phyloP scores from a whole-genome alignment of 2,113 vertebrate genomes.

The Pristiophorus japonicus region DNA sequence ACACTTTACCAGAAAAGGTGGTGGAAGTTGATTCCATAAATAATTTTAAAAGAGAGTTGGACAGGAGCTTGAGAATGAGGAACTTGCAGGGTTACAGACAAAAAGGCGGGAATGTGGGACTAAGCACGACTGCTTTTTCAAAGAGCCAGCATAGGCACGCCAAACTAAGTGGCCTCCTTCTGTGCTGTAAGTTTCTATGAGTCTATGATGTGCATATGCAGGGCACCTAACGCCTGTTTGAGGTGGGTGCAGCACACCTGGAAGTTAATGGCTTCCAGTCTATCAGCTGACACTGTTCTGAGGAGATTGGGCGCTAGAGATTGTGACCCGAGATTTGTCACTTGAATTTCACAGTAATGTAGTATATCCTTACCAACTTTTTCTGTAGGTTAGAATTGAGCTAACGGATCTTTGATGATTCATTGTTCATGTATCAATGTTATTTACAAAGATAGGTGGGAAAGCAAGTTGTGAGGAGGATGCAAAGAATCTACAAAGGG shows the following conservation, averaged over 20 bases:
- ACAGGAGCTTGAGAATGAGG: no score
- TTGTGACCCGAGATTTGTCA: neutral
- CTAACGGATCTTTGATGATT: neutral
- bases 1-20: no score
- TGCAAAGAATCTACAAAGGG: no score
- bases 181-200: neutral
- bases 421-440: neutral
- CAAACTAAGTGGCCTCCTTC: no score
- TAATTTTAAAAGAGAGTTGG: no score
- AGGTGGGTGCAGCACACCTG: neutral
- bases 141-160: no score
- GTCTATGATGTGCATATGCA: neutral
- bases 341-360: neutral
- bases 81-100: no score
- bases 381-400: neutral
- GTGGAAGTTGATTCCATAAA: no score
- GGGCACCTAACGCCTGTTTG: neutral
- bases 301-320: neutral
- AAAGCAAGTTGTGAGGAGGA: no score
- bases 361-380: neutral
- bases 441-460: no score
- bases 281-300: neutral
- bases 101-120: no score
- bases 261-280: neutral
- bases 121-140: no score